Conservation (phyloP, 1,140 invertebrate species). For the Harpegnathos saltator region DNA sequence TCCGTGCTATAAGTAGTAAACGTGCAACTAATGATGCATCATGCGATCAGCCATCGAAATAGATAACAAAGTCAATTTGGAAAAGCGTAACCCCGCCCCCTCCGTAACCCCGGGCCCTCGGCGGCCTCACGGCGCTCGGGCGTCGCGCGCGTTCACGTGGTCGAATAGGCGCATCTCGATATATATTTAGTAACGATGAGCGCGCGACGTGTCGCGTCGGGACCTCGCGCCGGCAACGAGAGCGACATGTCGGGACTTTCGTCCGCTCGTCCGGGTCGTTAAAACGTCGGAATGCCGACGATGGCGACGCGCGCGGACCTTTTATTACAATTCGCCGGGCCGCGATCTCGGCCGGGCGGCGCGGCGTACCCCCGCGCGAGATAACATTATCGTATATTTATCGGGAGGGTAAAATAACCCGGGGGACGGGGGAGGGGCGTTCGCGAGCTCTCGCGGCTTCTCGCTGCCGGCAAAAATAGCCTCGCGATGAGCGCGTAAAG, state of each 20-base stretch:
- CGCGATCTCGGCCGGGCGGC: too few relatives aligned
- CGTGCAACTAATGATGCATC: conserved; percentile 69
- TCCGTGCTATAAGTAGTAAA: conserved; percentile 55
- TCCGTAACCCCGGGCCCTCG: background rate
- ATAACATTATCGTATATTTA: conserved; percentile 81
- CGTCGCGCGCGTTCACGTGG: conserved; percentile 10
- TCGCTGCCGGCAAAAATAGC: conserved; percentile 63
- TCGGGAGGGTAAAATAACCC: conserved; percentile 78
- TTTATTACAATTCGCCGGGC: conserved; percentile 74
- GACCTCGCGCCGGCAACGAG: conserved; percentile 63
- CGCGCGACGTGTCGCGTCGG: conserved; percentile 65
- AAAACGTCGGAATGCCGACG: conserved; percentile 73
- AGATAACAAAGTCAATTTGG: conserved; percentile 69
- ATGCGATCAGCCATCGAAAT: conserved; percentile 70
- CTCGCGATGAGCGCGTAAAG: conserved; percentile 39
- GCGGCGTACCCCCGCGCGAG: conserved; percentile 56
- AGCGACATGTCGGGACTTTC: conserved; percentile 75
- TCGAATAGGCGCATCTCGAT: conserved; percentile 61
- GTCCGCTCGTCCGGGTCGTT: conserved; percentile 71
- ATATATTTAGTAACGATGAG: conserved; percentile 77
- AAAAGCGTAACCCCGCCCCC: conserved; percentile 45
- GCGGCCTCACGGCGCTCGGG: background rate
- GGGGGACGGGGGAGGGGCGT: conserved; percentile 16
- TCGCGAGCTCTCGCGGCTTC: too few relatives aligned
- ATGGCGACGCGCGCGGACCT: conserved; percentile 38